A percentile compares a stretch with the other conserved stretches of the same genome.
These are phyloP conservation scores for Nemotelus pantherinus DNA, from an alignment of 2,888 invertebrate species.

Conservation along the genomic window DNA sequence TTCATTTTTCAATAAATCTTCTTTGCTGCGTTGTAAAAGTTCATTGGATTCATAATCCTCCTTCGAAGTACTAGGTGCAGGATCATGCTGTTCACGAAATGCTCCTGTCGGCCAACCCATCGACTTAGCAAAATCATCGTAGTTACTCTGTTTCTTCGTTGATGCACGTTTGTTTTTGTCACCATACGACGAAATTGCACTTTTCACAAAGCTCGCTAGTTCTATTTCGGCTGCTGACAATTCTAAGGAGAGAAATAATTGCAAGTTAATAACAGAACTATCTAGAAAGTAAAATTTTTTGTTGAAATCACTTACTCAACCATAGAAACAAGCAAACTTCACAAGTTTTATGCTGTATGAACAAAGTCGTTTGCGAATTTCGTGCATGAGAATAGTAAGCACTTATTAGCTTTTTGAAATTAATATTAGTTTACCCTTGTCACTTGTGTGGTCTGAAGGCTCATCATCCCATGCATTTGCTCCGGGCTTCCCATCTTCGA, in stretches of 20 bases:
- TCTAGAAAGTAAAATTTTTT: too few relatives aligned
- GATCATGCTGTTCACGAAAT: conserved; percentile 24
- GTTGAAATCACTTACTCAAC: too few relatives aligned
- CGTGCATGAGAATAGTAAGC: too few relatives aligned
- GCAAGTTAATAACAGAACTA: too few relatives aligned
- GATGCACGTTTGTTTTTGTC: conserved; percentile 47
- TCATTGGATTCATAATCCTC: conserved; percentile 33
- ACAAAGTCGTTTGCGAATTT: too few relatives aligned
- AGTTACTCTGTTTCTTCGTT: conserved; percentile 53
- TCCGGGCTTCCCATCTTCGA: too few relatives aligned
- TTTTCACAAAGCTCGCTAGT: conserved; percentile 53
- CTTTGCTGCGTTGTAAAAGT: conserved; percentile 53
- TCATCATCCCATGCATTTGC: too few relatives aligned
- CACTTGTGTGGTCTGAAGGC: too few relatives aligned
- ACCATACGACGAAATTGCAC: conserved; percentile 32
- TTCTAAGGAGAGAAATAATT: conserved; percentile 50
- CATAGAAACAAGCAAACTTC: too few relatives aligned
- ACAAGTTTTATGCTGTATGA: too few relatives aligned
- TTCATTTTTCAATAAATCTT: conserved; percentile 68
- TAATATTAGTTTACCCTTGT: too few relatives aligned
- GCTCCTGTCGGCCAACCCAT: conserved; percentile 52
- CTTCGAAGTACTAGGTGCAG: conserved; percentile 50
- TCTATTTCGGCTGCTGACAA: conserved; percentile 54
- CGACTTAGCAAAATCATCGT: conserved; percentile 53
- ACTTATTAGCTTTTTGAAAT: too few relatives aligned